These are phyloP conservation scores for Orthosia cruda DNA, from an alignment of 2,888 invertebrate species.

Conservation along the genomic window DNA sequence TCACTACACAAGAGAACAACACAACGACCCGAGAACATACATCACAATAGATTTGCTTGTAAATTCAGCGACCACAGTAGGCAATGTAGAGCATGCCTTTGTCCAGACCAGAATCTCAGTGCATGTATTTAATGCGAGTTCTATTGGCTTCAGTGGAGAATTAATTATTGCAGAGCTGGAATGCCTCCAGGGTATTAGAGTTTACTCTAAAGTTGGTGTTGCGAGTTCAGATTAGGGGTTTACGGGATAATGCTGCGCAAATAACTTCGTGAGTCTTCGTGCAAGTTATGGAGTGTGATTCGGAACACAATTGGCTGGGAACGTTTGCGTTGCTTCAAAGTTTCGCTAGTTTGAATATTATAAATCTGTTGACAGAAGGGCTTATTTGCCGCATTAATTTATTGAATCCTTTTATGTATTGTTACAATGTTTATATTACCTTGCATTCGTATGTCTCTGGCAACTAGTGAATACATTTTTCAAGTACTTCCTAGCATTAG, in stretches of 20 bases:
- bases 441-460: too few species aligned
- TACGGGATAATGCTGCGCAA: slow-evolving; percentile 56
- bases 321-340: slow-evolving; percentile 28
- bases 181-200: slow-evolving; percentile 65
- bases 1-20: slow-evolving; percentile 32
- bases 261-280: slow-evolving; percentile 59
- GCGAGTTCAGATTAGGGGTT: slow-evolving; percentile 59
- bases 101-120: slow-evolving; percentile 46
- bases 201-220: slow-evolving; percentile 62
- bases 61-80: slow-evolving; percentile 40
- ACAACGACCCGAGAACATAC: slow-evolving; percentile 34
- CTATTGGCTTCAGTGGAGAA: slow-evolving; percentile 67
- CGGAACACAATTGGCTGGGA: slow-evolving; percentile 46
- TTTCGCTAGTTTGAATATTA: slow-evolving; percentile 40
- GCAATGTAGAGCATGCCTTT: slow-evolving; percentile 55
- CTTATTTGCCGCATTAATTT: slow-evolving; percentile 15
- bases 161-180: slow-evolving; percentile 71
- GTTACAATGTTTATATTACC: background rate
- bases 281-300: slow-evolving; percentile 53
- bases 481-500: too few species aligned
- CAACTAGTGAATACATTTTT: too few species aligned
- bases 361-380: slow-evolving; percentile 31
- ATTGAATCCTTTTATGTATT: background rate
- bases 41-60: slow-evolving; percentile 56
- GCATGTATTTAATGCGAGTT: slow-evolving; percentile 59